phyloP scores from a whole-genome alignment of 2,797 vertebrate genomes.

The Masticophis lateralis region DNA sequence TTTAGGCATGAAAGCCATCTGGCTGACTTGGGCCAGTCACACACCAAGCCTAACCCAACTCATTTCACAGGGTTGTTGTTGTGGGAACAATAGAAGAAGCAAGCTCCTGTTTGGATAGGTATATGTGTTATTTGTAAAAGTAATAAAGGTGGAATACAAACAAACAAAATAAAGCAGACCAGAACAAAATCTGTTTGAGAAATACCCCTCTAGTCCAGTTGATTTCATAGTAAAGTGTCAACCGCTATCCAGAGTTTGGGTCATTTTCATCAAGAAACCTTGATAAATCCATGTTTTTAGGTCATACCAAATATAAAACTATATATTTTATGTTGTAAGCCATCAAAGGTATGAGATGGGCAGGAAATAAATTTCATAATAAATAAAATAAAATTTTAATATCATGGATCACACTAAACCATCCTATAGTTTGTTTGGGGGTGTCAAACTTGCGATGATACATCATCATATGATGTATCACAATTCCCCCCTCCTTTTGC shows the following conservation, averaged over 20 bases:
- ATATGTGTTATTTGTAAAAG: background rate
- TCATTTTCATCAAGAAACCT: background rate
- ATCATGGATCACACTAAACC: background rate
- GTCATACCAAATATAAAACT: background rate
- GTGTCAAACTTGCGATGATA: too few species aligned
- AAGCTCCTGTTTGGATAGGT: background rate
- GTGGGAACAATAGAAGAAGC: background rate
- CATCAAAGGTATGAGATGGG: background rate
- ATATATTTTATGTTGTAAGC: background rate
- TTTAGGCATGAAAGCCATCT: background rate
- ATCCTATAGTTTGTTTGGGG: background rate
- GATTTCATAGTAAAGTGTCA: background rate
- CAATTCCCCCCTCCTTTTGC: too few species aligned
- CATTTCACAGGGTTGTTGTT: background rate
- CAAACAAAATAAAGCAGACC: background rate
- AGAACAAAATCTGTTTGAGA: background rate
- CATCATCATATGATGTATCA: rapidly evolving
- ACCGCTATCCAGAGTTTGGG: background rate
- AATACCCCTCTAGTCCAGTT: background rate
- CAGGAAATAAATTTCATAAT: background rate
- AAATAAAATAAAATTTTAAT: background rate
- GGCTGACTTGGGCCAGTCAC: background rate
- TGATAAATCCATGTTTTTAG: background rate
- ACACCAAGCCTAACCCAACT: background rate
- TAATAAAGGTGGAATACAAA: background rate